These are phyloP conservation scores for Dolichopus griseipennis DNA, from an alignment of 2,888 invertebrate species.

Conservation along the genomic window DNA sequence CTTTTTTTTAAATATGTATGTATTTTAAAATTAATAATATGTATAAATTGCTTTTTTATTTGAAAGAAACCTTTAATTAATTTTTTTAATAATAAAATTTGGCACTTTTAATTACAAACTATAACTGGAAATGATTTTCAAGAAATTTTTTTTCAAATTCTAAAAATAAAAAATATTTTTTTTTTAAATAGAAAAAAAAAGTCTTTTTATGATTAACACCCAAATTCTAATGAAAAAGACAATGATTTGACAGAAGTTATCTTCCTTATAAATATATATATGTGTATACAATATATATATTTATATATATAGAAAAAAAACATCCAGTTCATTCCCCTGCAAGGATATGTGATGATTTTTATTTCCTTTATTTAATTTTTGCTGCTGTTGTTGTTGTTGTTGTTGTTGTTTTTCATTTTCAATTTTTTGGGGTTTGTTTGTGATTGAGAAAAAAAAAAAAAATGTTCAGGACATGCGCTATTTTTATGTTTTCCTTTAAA, in stretches of 20 bases:
- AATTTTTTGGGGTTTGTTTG: too few species aligned
- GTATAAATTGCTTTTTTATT: too few species aligned
- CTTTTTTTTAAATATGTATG: too few species aligned
- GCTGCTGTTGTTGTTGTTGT: too few species aligned
- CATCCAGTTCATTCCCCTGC: slow-evolving; percentile 2
- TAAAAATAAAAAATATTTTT: not conserved
- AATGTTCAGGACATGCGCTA: not conserved
- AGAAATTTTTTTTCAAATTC: not conserved
- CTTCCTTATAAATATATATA: not conserved
- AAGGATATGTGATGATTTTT: not conserved
- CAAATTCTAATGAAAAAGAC: not conserved
- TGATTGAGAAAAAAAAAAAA: too few species aligned
- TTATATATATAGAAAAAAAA: not conserved
- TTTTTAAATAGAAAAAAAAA: not conserved
- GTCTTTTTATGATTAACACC: not conserved
- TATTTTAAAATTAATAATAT: too few species aligned
- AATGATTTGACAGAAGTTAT: slow-evolving; percentile 4
- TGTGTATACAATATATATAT: not conserved
- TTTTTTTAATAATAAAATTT: not conserved
- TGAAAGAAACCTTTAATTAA: too few species aligned
- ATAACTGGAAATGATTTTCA: too few species aligned
- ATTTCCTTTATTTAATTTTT: not conserved
- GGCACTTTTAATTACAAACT: not conserved
- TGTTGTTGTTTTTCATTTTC: too few species aligned
- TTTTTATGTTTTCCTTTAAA: not conserved